phyloP scores from a whole-genome alignment of 2,888 invertebrate genomes.

The Nomada flava region DNA sequence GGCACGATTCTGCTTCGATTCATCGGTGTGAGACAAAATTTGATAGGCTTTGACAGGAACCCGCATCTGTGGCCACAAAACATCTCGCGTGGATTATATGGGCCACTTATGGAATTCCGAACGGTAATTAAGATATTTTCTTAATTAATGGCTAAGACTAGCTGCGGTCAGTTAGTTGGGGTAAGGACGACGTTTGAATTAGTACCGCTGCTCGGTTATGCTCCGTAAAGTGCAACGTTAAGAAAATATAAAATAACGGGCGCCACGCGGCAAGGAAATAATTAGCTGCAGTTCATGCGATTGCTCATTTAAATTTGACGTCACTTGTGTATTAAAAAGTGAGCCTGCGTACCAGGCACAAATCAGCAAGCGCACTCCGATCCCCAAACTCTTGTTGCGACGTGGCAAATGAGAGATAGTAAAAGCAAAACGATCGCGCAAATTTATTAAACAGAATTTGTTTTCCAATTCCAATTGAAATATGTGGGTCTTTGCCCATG shows the following conservation, averaged over 20 bases:
- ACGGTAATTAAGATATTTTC: constrained; percentile 76
- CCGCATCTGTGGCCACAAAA: constrained; percentile 44
- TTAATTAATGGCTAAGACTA: constrained; percentile 71
- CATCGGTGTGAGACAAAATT: constrained; percentile 32
- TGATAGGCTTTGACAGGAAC: constrained; percentile 5
- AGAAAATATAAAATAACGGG: constrained; percentile 48
- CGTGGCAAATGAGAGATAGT: no score
- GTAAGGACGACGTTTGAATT: constrained; percentile 71
- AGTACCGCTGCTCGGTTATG: constrained; percentile 71
- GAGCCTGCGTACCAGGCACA: background rate
- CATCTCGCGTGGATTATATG: constrained; percentile 41
- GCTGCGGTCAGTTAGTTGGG: constrained; percentile 43
- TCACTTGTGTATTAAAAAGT: constrained; percentile 3
- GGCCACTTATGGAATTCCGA: constrained; percentile 73
- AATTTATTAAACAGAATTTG: no score
- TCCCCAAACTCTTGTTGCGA: no score
- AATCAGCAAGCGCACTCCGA: background rate
- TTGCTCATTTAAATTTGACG: constrained; percentile 20
- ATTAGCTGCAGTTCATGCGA: constrained; percentile 39
- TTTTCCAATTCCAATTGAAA: no score
- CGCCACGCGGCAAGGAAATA: constrained; percentile 44
- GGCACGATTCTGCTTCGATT: background rate
- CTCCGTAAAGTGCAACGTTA: constrained; percentile 68
- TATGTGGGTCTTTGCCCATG: no score
- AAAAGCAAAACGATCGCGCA: no score